Evolutionary conservation across 1,140 invertebrate species (phyloP), one percentile per base, ranked within the genome.

Genomic region (Neelides sp.): DNA sequence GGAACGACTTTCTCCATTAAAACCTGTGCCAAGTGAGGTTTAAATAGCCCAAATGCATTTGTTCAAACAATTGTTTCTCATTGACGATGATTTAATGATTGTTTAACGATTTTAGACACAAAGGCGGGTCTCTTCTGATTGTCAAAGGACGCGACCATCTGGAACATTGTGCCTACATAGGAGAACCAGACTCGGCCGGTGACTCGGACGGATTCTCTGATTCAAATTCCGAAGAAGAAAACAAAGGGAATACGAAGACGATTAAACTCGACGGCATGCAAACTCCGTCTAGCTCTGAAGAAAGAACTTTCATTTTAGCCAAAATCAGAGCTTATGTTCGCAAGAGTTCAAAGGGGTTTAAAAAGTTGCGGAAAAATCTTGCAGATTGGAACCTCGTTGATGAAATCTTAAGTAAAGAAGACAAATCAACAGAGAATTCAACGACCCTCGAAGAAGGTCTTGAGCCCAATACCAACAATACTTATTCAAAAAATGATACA

Each of bases 111-210:
- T 59, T n/a, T 56, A 84, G 82, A 63, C 80, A 75, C 73, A 79
- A 79, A 8, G 82, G 82, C 5, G 80, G 79, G 2, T 82, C 79
- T 2, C 66, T 85, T 23, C 78, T 83, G 36, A 75, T 84, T 61
- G 80, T 85, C 30, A 71, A 78, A 59, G 82, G 82, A 0, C 78
- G 82, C 63, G 79, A 79, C 58, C 78, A 83, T 65, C 66, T 85
- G 0, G 77, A 81, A 59, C 78, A 82, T 53, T 85, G 82, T 58
- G 82, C 82, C 0, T 85, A 83, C 64, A 83, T 85, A 44, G 82
- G 82, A 1, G 80, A 84, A 58, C 75, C 81, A 59, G 54, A 61
- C 45, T 55, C 53, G 19, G 56, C 53, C 5, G 56, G 53, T 32
- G 42, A 61, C 27, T 59, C 59, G 2, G 57, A 59, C 36, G 46